Conservation (phyloP, 35 echinoderm and acorn worm genomes). For the Apostichopus japonicus region DNA sequence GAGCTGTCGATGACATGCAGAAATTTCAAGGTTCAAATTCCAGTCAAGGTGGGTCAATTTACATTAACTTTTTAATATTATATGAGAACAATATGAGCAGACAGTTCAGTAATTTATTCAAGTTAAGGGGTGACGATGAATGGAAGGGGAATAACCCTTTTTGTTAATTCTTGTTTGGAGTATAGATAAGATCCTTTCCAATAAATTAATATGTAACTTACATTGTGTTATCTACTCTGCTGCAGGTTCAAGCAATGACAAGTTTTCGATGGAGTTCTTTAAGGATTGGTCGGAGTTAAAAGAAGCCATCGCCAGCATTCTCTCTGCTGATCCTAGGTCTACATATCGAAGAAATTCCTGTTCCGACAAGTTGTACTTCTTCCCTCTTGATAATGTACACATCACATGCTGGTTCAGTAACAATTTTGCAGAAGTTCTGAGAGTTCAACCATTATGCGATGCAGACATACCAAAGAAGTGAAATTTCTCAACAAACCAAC, state of each 20-base stretch:
- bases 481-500: too few relatives aligned
- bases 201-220: neutral
- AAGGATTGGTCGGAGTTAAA: constrained; percentile 60
- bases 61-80: neutral
- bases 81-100: too few relatives aligned
- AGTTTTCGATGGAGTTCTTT: constrained; percentile 66
- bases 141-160: too few relatives aligned
- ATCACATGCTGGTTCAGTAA: constrained; percentile 86
- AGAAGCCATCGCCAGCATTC: constrained; percentile 78
- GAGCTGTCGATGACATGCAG: constrained; percentile 67
- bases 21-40: constrained; percentile 39
- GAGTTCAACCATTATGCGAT: constrained; percentile 66
- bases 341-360: constrained; percentile 81
- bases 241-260: neutral
- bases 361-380: constrained; percentile 86
- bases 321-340: constrained; percentile 82
- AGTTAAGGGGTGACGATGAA: too few relatives aligned
- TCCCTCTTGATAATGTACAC: constrained; percentile 84
- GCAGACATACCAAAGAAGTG: constrained; percentile 60
- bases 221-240: neutral
- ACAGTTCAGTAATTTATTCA: too few relatives aligned
- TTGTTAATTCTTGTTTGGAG: too few relatives aligned
- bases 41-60: neutral
- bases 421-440: constrained; percentile 83
- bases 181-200: neutral